Base-by-base conservation (phyloP, 2,888 invertebrate genomes). In the Plemyria rubiginata region DNA sequence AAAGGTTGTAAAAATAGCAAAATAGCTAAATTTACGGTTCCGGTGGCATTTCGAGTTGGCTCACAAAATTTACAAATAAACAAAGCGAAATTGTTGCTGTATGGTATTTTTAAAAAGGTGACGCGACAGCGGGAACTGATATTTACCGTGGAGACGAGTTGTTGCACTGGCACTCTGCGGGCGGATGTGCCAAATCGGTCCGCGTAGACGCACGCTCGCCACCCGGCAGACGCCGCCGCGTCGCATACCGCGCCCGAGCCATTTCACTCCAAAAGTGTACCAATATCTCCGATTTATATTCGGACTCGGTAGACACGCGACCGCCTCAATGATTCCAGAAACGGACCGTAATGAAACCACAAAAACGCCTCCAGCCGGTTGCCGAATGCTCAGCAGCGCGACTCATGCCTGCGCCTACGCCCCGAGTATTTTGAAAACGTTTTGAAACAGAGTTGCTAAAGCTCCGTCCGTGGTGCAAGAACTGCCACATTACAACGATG, bases 141-240 rank as follows among this genome's bases (percentile, higher is more conserved):
- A 92, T 91, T 91, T 91, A 87, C 85, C 83, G 86, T 78, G 71
- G 70, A 61, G 51, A 62, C 61, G 56, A 66, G 70, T 79, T 77
- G 68, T 79, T 79, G 70, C 75, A 82, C 81, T 84, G 87, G 84
- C 88, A 84, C 79, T 82, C 84, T 82, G 75, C 80, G 78, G n/a
- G 87, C 92, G 91, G 92, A 92, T 92, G 91, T 92, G 92, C 92
- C 92, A 92, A 92, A 92, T 90, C 82, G 81, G 88, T 89, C 78
- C 84, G 85, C 84, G 85, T 85, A 86, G 88, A 87, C 87, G 76
- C 72, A 82, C 52, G 72, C 78, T 70, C 84, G 87, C 81, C 85
- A 83, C 82, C 86, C 89, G 88, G 90, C 82, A 90, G 90, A 90
- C 90, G 88, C 87, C 89, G 85, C 70, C 80, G 78, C 82, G 83